Evolutionary conservation across 2,113 vertebrate species (phyloP), one percentile per base, ranked within the genome.

Genomic region (Cyanoderma ruficeps): DNA sequence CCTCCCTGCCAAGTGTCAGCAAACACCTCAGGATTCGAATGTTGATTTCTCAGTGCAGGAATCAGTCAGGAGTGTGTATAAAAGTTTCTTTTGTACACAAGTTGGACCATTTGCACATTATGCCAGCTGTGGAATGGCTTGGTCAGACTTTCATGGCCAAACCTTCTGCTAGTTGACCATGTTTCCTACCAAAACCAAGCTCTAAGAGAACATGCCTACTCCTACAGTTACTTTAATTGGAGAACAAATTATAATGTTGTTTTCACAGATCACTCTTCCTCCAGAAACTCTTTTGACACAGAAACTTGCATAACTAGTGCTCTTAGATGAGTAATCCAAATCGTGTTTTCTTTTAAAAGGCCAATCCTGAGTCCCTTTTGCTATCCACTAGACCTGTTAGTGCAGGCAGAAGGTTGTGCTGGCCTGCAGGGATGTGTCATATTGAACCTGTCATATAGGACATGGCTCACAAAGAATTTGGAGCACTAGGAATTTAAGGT

Each of bases 231-330:
- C 90, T 96, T 94, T 83, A 95, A 92, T 63, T 86, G 86, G 80
- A 92, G 76, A 90, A 86, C 41, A 94, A 95, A 92, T 93, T 90
- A 88, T 42, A 94, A 90, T 86, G 83, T 88, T 96, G 79, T 89
- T 95, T 93, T 96, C 89, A 78, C 68, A 92, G 91, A 93, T 83
- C 67, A 72, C 39, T 88, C 85, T 94, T 95, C 93, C 93, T 91
- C 37, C 78, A 93, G 90, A 96, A 96, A 93, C 90, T 93, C 90
- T 76, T 91, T 93, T 90, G 92, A 94, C 93, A 96, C 79, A 95
- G 70, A 90, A 96, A 94, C 87, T 95, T 93, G 92, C 92, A 88
- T 93, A 94, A 94, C 75, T 65, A 22, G 46, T 67, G 79, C 76
- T 90, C 78, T 90, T 46, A 87, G 85, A 93, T 95, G 94, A 96